Base-by-base conservation (phyloP, 2,888 invertebrate genomes). In the Oligia latruncula region DNA sequence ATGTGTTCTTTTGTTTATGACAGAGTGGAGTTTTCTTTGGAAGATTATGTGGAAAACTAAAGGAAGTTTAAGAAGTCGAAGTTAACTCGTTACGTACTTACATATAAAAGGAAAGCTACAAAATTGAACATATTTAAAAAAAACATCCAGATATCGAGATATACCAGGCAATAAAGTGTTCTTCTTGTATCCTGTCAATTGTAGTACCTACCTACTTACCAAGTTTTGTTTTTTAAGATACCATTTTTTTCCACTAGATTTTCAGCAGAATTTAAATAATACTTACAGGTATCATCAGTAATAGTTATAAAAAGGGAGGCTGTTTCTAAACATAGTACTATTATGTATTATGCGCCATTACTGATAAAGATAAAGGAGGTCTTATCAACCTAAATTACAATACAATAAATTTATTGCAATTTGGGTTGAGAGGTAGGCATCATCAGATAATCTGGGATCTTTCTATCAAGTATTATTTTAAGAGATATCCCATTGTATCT, bases 1-100 rank as follows among this genome's bases (percentile, higher is more conserved):
- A 46, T 46, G 20, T 64, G n/a, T 62, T 46, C 29, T 55, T 71
- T 84, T 83, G 55, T 79, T 80, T 40, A 43, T 46, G 20, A 66
- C 43, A 4, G 11, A 13, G 11, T 23, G 13, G 8, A 49, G 17
- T 74, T 35, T 35, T 35, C n/a, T 35, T 46, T 58, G 40, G 40
- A 40, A 40, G 40, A 40, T 40, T 40, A 40, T 3, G 4, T 9
- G 9, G 40, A 11, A 40, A 3, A 40, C 40, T 23, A 40, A 35
- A 58, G 1, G 29, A 29, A 35, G 17, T 29, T 64, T 17, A 62
- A 62, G 29, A 29, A 64, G 17, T 64, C 64, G 4, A 64, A 64
- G 8, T 29, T 64, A 15, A 15, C 5, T n/a, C n/a, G 64, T 17
- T 29, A 17, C 15, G 8, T 17, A 15, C 15, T 11, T 60, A 13